Base-by-base conservation (phyloP, 2,888 invertebrate species). In the Calephelis perditalis region DNA sequence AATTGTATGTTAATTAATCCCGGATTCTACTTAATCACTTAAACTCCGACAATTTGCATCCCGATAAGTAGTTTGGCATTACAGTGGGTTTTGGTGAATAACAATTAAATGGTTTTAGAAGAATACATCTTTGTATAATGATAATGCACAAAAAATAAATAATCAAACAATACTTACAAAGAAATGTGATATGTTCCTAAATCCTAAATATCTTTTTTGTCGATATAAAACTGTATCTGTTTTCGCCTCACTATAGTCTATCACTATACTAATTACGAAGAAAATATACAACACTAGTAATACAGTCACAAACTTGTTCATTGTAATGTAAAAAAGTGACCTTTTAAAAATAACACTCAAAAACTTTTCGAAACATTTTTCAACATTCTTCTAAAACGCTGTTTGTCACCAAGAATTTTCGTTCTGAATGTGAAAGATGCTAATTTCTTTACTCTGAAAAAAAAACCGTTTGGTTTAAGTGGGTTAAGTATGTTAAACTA, bases 131-230 rank as follows among this genome's bases (percentile, higher is more conserved):
- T 2, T 26, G 26, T 26, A 26, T 26, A 4, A 4, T 26, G 26
- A 40, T 7, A 40, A 40, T 40, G 8, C 40, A 40, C 1, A 40
- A 40, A 40, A 40, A 40, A 40, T 15, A 15, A 15, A 37, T 37
- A 37, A 40, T 40, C 8, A 55, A 56, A 57, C 52, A 35, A 66
- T 77, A 87, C 88, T 88, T 71, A 88, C 86, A 64, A 81, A 87
- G 65, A 86, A 83, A 57, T 72, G 77, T 2, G 86, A 72, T 46
- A 74, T 71, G 67, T 88, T 88, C 52, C 69, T 62, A 61, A 88
- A 88, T 45, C 74, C 71, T 60, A 86, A 68, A 66, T 73, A 84
- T 63, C 86, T 74, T 56, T 62, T 77, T n/a, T 72, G 71, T 52
- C 83, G 75, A 35, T 73, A 70, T 55, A 71, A 67, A 44, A 61